These are phyloP conservation scores for Callorhinus ursinus DNA, from an alignment of 2,113 vertebrate species.

Conservation along the genomic window DNA sequence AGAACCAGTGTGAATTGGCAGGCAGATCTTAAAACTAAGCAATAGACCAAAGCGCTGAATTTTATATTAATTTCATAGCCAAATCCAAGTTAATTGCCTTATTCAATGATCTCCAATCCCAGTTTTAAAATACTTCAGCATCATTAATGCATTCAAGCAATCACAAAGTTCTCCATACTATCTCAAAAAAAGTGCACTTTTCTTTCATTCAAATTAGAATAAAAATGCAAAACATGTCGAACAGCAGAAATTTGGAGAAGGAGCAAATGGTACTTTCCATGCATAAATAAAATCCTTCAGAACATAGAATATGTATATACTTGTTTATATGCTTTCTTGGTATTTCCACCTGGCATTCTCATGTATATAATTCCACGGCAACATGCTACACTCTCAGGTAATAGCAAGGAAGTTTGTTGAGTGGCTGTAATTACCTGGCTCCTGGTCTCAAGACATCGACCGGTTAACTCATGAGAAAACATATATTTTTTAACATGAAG, in stretches of 20 bases:
- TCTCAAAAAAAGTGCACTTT: not conserved
- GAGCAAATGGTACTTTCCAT: not conserved
- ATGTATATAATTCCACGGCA: not conserved
- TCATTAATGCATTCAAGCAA: not conserved
- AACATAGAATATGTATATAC: not conserved
- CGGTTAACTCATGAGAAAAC: constrained; percentile 22
- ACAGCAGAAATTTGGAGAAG: not conserved
- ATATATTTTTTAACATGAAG: not conserved
- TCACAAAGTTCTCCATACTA: not conserved
- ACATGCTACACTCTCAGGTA: not conserved
- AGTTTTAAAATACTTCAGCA: not conserved
- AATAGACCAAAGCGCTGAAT: not conserved
- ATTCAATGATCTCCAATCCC: not conserved
- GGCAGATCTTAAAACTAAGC: constrained; percentile 16
- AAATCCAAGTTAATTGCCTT: constrained; percentile 33
- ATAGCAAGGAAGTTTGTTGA: constrained; percentile 6
- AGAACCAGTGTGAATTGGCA: constrained; percentile 1
- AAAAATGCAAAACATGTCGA: constrained; percentile 17
- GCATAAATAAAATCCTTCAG: not conserved
- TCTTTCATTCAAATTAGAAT: constrained; percentile 38
- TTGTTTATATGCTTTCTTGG: not conserved
- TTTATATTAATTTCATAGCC: constrained; percentile 1
- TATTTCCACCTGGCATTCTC: not conserved
- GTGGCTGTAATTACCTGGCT: not conserved
- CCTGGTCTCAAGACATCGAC: not conserved